These are phyloP conservation scores for Villa cingulata DNA, from an alignment of 2,888 invertebrate genomes.

Conservation along the genomic window DNA sequence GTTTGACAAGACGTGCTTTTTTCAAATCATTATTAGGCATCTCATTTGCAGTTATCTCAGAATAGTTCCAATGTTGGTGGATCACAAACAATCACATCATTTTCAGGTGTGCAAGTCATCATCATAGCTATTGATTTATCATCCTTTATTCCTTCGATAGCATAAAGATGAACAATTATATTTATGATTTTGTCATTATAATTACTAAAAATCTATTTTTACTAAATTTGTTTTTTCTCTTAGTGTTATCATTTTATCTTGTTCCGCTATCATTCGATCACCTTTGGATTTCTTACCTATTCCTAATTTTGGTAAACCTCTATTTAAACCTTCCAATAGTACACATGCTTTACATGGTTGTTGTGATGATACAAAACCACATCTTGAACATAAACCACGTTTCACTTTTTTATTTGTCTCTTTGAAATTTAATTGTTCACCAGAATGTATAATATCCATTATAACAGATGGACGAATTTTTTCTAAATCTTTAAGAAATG, in stretches of 20 bases:
- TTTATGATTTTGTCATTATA: too few relatives aligned
- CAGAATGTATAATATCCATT: constrained; percentile 86
- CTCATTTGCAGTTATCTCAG: too few relatives aligned
- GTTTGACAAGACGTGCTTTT: too few relatives aligned
- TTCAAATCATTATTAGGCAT: too few relatives aligned
- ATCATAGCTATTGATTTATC: too few relatives aligned
- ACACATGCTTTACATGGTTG: constrained; percentile 93
- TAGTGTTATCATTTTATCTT: constrained; percentile 29
- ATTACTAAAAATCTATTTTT: constrained; percentile 33
- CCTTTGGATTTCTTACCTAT: constrained; percentile 79
- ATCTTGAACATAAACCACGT: constrained; percentile 65
- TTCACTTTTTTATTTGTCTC: constrained; percentile 69
- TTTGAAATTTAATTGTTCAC: constrained; percentile 72
- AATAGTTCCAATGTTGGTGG: too few relatives aligned
- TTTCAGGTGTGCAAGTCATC: too few relatives aligned
- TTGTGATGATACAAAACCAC: constrained; percentile 87
- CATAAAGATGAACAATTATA: too few relatives aligned
- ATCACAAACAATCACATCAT: too few relatives aligned
- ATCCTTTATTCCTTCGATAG: too few relatives aligned
- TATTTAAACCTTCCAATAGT: constrained; percentile 86
- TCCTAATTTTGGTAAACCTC: constrained; percentile 81
- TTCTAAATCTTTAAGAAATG: constrained; percentile 88
- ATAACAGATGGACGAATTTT: constrained; percentile 82
- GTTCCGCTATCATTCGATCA: constrained; percentile 49
- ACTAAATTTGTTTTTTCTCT: constrained; percentile 33